Conservation (phyloP, 1,140 invertebrate species). For the Campoletis sonorensis region DNA sequence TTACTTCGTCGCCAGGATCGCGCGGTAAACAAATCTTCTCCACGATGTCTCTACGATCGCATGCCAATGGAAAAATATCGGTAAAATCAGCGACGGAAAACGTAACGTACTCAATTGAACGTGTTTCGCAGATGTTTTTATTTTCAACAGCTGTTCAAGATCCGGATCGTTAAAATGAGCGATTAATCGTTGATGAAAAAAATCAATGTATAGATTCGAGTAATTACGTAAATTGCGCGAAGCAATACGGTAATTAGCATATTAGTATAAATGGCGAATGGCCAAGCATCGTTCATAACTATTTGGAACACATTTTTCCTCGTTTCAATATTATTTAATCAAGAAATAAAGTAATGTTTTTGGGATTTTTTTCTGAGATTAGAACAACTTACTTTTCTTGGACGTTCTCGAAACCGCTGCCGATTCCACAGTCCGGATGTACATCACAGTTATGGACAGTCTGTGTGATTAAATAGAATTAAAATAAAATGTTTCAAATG, state of each 20-base stretch:
- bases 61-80: constrained; percentile 1
- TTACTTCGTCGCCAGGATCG: background rate
- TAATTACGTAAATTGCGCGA: constrained; percentile 16
- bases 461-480: constrained; percentile 57
- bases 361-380: background rate
- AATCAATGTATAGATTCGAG: background rate
- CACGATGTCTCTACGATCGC: background rate
- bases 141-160: background rate
- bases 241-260: constrained; percentile 60
- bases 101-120: background rate
- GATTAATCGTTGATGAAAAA: background rate
- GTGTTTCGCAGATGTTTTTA: background rate
- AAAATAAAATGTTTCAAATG: background rate
- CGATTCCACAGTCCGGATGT: constrained; percentile 78
- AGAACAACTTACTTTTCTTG: constrained; percentile 80
- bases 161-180: background rate
- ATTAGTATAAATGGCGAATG: constrained; percentile 61
- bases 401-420: constrained; percentile 77
- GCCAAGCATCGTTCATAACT: constrained; percentile 53
- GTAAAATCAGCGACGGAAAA: constrained; percentile 30
- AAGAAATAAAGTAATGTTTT: background rate
- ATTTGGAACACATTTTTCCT: background rate
- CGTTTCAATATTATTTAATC: background rate
- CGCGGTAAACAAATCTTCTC: background rate
- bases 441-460: constrained; percentile 79